Base-by-base conservation (phyloP, 1,140 invertebrate genomes). In the Monomorium pharaonis region DNA sequence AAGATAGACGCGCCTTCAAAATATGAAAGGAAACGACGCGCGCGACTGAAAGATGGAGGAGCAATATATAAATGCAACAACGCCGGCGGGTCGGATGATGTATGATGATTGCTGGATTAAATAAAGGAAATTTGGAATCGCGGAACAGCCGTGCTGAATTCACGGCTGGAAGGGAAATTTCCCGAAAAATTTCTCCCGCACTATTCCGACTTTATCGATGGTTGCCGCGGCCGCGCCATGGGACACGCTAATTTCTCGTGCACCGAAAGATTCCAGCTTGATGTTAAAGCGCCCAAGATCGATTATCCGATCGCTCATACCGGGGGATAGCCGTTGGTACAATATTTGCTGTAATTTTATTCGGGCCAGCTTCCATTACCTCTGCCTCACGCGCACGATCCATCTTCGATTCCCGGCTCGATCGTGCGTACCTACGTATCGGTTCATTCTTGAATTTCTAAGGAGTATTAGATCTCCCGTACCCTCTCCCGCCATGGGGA, bases 281-380 rank as follows among this genome's bases (percentile, higher is more conserved):
- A 37, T 67, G 47, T 78, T 63, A 49, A 16, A 37, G 37, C 65
- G 74, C 27, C n/a, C 21, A 47, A 80, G 49, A 83, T 72, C 67
- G 67, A 74, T 58, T 74, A 74, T 51, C 33, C 33, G 44, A 33
- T 70, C 69, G 24, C 37, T 78, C 67, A 56, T 58, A 62, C 33
- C 30, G 9, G 9, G 4, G 9, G 9, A 2, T 67, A 18, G 85
- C 10, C 47, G 9, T 44, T n/a, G 37, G 27, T 69, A 72, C 54
- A 86, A 80, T 86, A 80, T 70, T 86, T 80, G 84, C 54, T 14
- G 58, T 72, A 70, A 87, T 72, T 86, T 78, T 86, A 80, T 86
- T 44, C 63, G 24, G 47, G 30, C 27, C 18, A 27, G 60, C 37
- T 49, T 69, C 67, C 44, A 63, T 80, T 47, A 65, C n/a, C 42